phyloP scores from a whole-genome alignment of 2,113 vertebrate species.

The Sinocyclocheilus grahami region DNA sequence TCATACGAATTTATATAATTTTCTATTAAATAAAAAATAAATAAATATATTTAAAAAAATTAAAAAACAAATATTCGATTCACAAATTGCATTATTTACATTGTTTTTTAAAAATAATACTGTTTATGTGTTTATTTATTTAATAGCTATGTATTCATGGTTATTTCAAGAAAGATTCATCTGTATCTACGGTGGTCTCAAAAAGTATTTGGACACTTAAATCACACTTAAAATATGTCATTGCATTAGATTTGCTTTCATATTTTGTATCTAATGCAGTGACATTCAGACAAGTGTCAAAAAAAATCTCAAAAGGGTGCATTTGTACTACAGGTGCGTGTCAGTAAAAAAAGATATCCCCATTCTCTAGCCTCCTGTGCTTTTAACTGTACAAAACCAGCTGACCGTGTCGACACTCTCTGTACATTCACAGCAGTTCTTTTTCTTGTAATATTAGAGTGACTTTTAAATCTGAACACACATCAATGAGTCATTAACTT shows the following conservation, averaged over 20 bases:
- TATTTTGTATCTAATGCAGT: background rate
- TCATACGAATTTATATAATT: too few species aligned
- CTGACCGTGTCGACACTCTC: background rate
- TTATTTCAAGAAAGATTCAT: background rate
- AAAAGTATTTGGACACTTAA: background rate
- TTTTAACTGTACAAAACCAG: background rate
- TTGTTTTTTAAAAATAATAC: too few species aligned
- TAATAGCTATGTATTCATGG: background rate
- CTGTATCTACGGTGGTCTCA: background rate
- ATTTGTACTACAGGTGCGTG: too few species aligned
- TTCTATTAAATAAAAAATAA: too few species aligned
- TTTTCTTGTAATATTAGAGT: conserved; percentile 35
- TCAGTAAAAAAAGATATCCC: too few species aligned
- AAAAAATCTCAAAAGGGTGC: too few species aligned
- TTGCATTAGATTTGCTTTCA: background rate
- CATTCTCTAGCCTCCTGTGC: background rate
- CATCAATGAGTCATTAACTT: conserved; percentile 58
- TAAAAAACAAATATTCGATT: too few species aligned
- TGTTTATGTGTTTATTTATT: background rate
- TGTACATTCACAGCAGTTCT: conserved; percentile 21
- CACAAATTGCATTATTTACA: too few species aligned
- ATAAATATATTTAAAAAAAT: too few species aligned
- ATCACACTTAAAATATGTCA: background rate
- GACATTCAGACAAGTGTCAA: background rate
- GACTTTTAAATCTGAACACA: conserved; percentile 55